These are phyloP conservation scores for Fistularia commersonii DNA, from an alignment of 2,797 vertebrate genomes.

Conservation along the genomic window DNA sequence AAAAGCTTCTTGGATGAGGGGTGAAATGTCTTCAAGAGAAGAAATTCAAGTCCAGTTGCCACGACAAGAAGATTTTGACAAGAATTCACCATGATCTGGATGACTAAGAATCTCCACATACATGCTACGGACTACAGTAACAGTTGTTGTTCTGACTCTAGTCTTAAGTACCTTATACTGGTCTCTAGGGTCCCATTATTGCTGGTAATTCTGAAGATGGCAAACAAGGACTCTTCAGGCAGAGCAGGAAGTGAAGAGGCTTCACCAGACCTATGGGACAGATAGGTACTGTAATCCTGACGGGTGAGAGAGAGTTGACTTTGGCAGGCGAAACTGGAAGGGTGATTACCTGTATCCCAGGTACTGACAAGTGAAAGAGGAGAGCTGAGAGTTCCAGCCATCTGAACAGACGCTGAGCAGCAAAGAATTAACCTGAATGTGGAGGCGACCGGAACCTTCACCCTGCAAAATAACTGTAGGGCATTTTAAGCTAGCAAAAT, in stretches of 20 bases:
- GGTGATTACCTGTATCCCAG: slow-evolving; percentile 40
- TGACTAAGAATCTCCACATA: no score
- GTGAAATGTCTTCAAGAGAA: no score
- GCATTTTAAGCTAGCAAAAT: background rate
- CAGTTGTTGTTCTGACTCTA: background rate
- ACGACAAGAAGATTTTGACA: no score
- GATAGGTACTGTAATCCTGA: background rate
- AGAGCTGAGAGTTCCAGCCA: slow-evolving; percentile 74
- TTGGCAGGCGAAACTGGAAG: background rate
- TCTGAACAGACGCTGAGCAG: slow-evolving; percentile 78
- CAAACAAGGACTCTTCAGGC: slow-evolving; percentile 75
- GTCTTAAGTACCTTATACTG: slow-evolving; percentile 70
- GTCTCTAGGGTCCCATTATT: slow-evolving; percentile 66
- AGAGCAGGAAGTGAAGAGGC: slow-evolving; percentile 34
- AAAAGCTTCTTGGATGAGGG: no score
- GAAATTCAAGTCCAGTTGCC: no score
- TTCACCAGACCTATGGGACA: slow-evolving; percentile 64
- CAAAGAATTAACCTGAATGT: slow-evolving; percentile 63
- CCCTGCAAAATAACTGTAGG: slow-evolving; percentile 74
- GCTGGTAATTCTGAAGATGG: slow-evolving; percentile 49
- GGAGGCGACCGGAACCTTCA: slow-evolving; percentile 69
- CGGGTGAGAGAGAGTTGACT: background rate
- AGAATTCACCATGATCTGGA: no score
- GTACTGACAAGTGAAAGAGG: slow-evolving; percentile 78
- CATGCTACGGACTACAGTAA: no score